These are phyloP conservation scores for Agelaius tricolor DNA, from an alignment of 2,113 vertebrate species.

Conservation along the genomic window DNA sequence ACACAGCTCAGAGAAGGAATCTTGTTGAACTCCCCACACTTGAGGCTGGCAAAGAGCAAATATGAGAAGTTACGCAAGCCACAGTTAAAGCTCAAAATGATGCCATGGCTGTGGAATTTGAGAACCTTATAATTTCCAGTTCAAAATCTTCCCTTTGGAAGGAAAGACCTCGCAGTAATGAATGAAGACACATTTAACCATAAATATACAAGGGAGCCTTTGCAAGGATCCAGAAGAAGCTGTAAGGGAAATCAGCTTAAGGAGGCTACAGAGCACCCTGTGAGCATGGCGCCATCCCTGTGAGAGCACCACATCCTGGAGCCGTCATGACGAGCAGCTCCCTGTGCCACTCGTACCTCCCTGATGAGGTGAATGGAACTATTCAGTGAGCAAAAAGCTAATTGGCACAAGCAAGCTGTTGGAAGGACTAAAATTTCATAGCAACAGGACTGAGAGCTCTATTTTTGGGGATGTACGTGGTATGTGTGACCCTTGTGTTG, in stretches of 20 bases:
- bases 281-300: fast-evolving
- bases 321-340: fast-evolving
- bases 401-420: neutral
- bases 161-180: neutral
- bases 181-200: neutral
- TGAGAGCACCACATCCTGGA: neutral
- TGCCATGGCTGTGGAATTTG: neutral
- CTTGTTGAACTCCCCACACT: neutral
- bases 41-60: slow-evolving; percentile 5
- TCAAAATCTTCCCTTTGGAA: neutral
- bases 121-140: neutral
- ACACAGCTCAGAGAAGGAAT: neutral
- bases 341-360: neutral
- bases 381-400: neutral
- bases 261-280: neutral
- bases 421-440: neutral
- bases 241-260: neutral
- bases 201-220: neutral
- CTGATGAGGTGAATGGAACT: neutral
- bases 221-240: neutral
- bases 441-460: neutral
- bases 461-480: neutral
- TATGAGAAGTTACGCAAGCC: neutral
- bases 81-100: neutral
- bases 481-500: neutral